These are phyloP conservation scores for Erethizon dorsatum DNA, from an alignment of 2,797 vertebrate genomes.

Conservation along the genomic window DNA sequence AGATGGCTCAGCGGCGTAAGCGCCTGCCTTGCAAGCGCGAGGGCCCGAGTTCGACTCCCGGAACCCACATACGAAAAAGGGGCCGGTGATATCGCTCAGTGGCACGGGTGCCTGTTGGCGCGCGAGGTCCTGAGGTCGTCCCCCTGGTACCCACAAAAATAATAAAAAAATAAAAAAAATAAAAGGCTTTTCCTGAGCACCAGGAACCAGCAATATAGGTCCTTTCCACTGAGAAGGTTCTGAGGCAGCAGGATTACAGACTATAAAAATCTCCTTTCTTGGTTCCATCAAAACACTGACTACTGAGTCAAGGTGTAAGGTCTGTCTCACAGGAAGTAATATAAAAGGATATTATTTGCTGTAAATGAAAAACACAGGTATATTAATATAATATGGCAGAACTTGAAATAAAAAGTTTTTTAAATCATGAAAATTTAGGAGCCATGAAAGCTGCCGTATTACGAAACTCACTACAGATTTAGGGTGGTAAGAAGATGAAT, in stretches of 20 bases:
- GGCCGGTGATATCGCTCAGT: too few species aligned
- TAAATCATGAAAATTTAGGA: slow-evolving; percentile 23
- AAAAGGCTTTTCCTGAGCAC: slow-evolving; percentile 19
- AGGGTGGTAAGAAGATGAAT: background rate
- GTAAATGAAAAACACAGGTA: slow-evolving; percentile 20
- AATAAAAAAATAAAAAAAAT: too few species aligned
- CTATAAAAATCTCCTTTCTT: background rate
- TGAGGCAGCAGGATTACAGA: background rate
- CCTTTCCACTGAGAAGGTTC: background rate
- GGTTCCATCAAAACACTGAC: background rate
- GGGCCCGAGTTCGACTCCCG: too few species aligned
- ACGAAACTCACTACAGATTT: background rate
- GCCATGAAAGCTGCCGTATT: background rate
- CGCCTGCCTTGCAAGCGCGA: too few species aligned
- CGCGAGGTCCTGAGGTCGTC: too few species aligned
- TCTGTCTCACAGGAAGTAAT: slow-evolving; percentile 5
- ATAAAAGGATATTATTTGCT: slow-evolving; percentile 32
- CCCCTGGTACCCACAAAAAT: too few species aligned
- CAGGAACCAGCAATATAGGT: background rate
- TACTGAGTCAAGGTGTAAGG: background rate
- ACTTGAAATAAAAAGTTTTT: background rate
- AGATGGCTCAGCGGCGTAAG: too few species aligned
- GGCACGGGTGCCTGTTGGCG: too few species aligned
- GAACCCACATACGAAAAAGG: too few species aligned
- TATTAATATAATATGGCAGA: background rate